phyloP scores from a whole-genome alignment of 2,888 invertebrate species.

The Brachynemurus nebulosus region DNA sequence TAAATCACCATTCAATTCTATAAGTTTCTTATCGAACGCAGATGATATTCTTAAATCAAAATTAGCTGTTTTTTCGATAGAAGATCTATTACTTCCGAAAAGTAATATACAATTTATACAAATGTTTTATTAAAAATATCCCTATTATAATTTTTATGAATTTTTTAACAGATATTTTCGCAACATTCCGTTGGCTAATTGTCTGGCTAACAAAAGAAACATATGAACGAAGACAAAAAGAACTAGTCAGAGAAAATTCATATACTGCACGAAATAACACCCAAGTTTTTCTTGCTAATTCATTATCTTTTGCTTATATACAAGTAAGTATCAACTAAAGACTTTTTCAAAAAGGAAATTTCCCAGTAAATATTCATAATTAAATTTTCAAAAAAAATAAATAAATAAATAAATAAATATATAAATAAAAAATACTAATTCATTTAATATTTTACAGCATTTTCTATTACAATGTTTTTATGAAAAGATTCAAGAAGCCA shows the following conservation, averaged over 20 bases:
- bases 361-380: no score
- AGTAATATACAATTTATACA: no score
- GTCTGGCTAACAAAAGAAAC: constrained; percentile 61
- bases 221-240: constrained; percentile 39
- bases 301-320: constrained; percentile 64
- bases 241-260: constrained; percentile 40
- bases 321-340: constrained; percentile 59
- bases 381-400: no score
- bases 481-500: constrained; percentile 29
- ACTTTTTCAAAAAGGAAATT: no score
- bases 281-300: constrained; percentile 70
- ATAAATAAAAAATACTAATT: background rate
- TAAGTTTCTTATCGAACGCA: constrained; percentile 46
- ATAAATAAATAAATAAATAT: background rate
- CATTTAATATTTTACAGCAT: constrained; percentile 32
- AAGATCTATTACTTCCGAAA: no score
- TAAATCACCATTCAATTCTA: constrained; percentile 47
- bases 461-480: constrained; percentile 39
- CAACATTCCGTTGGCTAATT: constrained; percentile 67
- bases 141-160: background rate
- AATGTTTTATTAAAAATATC: no score
- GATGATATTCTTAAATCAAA: constrained; percentile 38
- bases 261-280: constrained; percentile 73
- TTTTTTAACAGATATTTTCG: constrained; percentile 41
- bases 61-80: no score